Base-by-base conservation (phyloP, 1,140 invertebrate genomes). In the Bursaphelenchus mucronatus region DNA sequence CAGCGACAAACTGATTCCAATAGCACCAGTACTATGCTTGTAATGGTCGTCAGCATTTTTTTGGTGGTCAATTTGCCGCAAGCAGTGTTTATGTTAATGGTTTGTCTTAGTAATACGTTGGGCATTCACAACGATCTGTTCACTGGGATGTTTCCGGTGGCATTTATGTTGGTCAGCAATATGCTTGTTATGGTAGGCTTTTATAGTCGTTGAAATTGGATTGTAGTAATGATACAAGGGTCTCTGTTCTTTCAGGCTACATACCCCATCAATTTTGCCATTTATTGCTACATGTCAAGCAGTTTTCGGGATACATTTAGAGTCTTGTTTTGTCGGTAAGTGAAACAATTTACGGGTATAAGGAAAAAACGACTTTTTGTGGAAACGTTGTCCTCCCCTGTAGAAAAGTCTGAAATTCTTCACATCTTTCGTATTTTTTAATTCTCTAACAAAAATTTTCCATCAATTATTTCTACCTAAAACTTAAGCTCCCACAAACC, bases 251-350 rank as follows among this genome's bases (percentile, higher is more conserved):
- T 71, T 54, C 49, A 79, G 76, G 74, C 72, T 8, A 91, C 89
- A 40, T 94, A 94, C 82, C 92, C 92, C 0, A 89, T 94, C 61
- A 94, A 95, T 82, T 95, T 95, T 77, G 91, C 90, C 59, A 94
- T 95, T 66, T 95, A 95, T 80, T 94, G 91, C 80, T 90, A 91
- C 7, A 95, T 94, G 92, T 91, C 89, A 53, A 85, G 90, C 21
- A 90, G 93, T 79, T 95, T 95, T 79, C 84, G 92, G 41, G 90
- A 93, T 81, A 94, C 92, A 0, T 95, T 94, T 82, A 91, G 90
- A 74, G 88, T 90, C 73, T 84, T 94, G 4, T 94, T 94, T 54
- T 77, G 69, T 61, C 61, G 63, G 73, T 75, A 61, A 47, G 73
- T 57, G n/a, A 8, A 13, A 21, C 11, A 21, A 53, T 19, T n/a